Evolutionary conservation across 2,113 vertebrate genomes (phyloP).

Genomic region (Eonycteris spelaea): DNA sequence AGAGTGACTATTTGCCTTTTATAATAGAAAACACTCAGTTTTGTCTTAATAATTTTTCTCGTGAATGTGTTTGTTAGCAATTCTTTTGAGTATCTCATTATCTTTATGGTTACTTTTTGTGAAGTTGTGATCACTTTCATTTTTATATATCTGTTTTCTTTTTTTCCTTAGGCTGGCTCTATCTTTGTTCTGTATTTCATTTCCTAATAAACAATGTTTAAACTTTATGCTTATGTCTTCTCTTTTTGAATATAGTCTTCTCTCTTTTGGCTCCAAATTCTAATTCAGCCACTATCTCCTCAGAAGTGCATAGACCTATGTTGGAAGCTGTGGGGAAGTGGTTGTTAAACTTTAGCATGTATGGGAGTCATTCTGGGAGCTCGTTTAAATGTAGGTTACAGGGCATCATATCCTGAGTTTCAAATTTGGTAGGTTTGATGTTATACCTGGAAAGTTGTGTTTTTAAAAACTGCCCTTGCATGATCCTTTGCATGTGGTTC

Average conservation of each 20-base stretch:
- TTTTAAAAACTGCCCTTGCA: not conserved
- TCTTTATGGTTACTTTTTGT: not conserved
- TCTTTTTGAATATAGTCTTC: not conserved
- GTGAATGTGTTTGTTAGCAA: not conserved
- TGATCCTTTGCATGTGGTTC: not conserved
- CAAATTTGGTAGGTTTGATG: not conserved
- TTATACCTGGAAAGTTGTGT: not conserved
- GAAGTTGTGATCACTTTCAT: not conserved
- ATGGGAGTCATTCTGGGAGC: not conserved
- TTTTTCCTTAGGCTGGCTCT: not conserved
- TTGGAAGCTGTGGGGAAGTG: not conserved
- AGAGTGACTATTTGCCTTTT: not conserved
- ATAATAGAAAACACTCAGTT: not conserved
- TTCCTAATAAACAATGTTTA: not conserved
- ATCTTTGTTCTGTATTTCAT: not conserved
- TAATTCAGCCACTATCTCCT: not conserved
- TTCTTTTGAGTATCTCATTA: not conserved
- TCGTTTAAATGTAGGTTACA: not conserved
- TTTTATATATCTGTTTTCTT: not conserved
- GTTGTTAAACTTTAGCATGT: not conserved
- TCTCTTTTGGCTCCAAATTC: not conserved
- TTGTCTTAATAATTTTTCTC: not conserved
- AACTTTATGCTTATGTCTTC: not conserved
- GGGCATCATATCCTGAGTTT: not conserved
- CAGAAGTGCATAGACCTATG: not conserved